phyloP scores from a whole-genome alignment of 1,140 invertebrate genomes.

The Kradibia gibbosae region DNA sequence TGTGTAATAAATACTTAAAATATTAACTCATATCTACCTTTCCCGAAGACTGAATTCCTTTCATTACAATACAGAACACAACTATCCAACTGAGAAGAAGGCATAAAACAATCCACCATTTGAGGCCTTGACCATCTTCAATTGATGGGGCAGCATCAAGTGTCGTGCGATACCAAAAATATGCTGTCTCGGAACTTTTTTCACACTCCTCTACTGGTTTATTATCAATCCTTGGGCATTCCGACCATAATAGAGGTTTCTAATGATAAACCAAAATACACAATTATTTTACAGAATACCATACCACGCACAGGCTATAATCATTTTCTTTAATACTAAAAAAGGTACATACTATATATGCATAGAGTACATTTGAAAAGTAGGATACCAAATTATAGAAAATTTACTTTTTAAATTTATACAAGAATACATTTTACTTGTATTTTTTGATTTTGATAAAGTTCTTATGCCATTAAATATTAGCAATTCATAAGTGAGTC shows the following conservation, averaged over 20 bases:
- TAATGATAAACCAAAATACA: constrained; percentile 57
- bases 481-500: too few relatives aligned
- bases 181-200: constrained; percentile 87
- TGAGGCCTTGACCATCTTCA: constrained; percentile 86
- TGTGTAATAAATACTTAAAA: constrained; percentile 59
- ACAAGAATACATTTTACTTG: too few relatives aligned
- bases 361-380: too few relatives aligned
- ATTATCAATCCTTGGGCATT: constrained; percentile 84
- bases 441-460: too few relatives aligned
- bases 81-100: constrained; percentile 94
- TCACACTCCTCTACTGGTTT: constrained; percentile 84
- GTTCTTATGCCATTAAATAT: too few relatives aligned
- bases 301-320: too few relatives aligned
- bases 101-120: constrained; percentile 96
- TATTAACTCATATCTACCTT: constrained; percentile 78
- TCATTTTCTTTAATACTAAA: too few relatives aligned
- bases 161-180: constrained; percentile 91
- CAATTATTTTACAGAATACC: too few relatives aligned
- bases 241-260: constrained; percentile 87
- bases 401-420: too few relatives aligned
- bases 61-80: constrained; percentile 98
- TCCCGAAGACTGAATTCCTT: constrained; percentile 97
- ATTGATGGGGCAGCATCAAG: constrained; percentile 88
- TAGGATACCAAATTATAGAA: too few relatives aligned
- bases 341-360: too few relatives aligned